Conservation (phyloP, 2,888 invertebrate genomes). For the Lamellibrachia satsuma region DNA sequence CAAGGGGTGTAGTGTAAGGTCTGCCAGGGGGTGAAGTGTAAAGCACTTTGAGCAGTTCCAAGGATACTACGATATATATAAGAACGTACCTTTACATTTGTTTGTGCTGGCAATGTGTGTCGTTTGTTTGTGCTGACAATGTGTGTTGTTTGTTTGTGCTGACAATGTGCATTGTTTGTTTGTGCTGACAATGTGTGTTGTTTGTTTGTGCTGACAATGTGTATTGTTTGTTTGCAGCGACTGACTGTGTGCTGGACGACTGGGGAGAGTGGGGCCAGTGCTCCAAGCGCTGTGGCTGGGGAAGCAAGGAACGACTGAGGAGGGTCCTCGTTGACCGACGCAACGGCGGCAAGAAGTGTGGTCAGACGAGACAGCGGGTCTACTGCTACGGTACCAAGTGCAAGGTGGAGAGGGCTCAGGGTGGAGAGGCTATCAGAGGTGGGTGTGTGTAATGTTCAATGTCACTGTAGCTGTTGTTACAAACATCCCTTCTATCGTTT, state of each 20-base stretch:
- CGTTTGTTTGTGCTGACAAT: background rate
- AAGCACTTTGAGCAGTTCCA: too few species aligned
- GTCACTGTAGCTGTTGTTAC: background rate
- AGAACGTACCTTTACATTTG: too few species aligned
- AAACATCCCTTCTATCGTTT: background rate
- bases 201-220: background rate
- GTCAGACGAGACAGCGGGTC: constrained; percentile 31
- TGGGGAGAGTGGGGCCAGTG: constrained; percentile 40
- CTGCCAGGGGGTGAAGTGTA: too few species aligned
- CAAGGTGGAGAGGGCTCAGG: constrained; percentile 36
- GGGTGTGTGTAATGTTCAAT: background rate
- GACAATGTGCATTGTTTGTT: background rate
- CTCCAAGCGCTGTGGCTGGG: constrained; percentile 40
- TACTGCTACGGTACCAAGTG: constrained; percentile 39
- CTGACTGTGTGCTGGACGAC: constrained; percentile 41
- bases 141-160: background rate
- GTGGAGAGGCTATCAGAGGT: constrained; percentile 37
- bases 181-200: background rate
- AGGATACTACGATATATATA: too few species aligned
- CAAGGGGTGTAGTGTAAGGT: too few species aligned
- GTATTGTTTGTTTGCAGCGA: constrained; percentile 32
- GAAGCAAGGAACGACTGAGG: constrained; percentile 37
- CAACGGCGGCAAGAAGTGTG: constrained; percentile 41
- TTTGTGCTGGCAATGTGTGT: background rate
- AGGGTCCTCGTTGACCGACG: constrained; percentile 26